Evolutionary conservation across 2,797 vertebrate genomes (phyloP), one percentile per base, ranked within the genome.

Genomic region (Siniperca obscura): DNA sequence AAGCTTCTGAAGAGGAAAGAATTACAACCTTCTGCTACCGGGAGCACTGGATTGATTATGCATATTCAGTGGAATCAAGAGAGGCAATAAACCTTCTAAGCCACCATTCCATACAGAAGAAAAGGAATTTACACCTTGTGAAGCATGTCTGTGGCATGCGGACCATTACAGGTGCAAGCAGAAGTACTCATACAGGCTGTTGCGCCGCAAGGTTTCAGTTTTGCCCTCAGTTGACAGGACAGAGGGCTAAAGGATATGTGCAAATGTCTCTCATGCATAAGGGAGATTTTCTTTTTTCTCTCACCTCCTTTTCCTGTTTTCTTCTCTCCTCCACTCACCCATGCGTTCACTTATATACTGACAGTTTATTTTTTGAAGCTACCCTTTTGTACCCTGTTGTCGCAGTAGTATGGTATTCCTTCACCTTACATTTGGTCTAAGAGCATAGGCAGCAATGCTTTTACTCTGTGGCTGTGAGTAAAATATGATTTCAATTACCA

Each of bases 401-500:
- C 80, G 64, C 78, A 72, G 48, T 27, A 38, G 77, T 76, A 60
- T 61, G 44, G 68, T 42, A 76, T 87, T 88, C 53, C 61, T 86
- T 76, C 76, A 87, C 81, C 72, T 87, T 76, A 65, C 60, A 69
- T 88, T 89, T 89, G 76, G 72, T 70, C 70, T 84, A 60, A 86
- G 77, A 76, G 82, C 72, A 81, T 85, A 86, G 87, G 87, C 85
- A 81, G 87, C 70, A 30, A 65, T 81, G 89, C 76, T 87, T 90
- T 83, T 60, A 79, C 83, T 86, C 75, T 83, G 70, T 76, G 78
- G 81, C 76, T 91, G 85, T 84, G 87, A 81, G 82, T 88, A 88
- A 94, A 92, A 91, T 92, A 91, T 89, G 85, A 85, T 92, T 90
- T 91, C 79, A 92, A 87, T 93, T 90, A 89, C 84, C 86, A 84